Percentiles rank a stretch among this genome's conserved stretches.
These are phyloP conservation scores for Anarrhichthys ocellatus DNA, from an alignment of 2,113 vertebrate genomes.

Conservation along the genomic window DNA sequence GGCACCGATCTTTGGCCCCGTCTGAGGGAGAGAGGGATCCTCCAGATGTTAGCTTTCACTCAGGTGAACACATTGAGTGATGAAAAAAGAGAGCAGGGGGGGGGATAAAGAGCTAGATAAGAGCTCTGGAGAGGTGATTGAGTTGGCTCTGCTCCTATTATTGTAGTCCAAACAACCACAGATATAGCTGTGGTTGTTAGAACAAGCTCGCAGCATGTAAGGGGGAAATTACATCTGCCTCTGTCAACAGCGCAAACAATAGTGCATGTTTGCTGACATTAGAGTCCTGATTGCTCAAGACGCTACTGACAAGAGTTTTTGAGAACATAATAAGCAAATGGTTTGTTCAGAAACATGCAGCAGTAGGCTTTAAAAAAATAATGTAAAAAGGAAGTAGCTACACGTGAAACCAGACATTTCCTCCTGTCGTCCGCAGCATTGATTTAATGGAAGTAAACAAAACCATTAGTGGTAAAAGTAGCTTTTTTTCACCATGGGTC, in stretches of 20 bases:
- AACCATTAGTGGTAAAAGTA: slow-evolving; percentile 63
- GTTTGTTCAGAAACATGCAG: not conserved
- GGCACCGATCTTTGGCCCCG: not conserved
- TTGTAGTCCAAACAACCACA: slow-evolving; percentile 48
- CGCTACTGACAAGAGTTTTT: not conserved
- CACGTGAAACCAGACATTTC: slow-evolving; percentile 1
- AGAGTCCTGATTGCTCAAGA: not conserved
- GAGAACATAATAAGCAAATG: not conserved
- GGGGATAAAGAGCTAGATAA: slow-evolving; percentile 28
- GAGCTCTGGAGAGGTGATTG: slow-evolving; percentile 34
- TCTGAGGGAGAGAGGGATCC: not conserved
- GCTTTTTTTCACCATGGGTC: slow-evolving; percentile 35
- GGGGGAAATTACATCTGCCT: slow-evolving; percentile 45
- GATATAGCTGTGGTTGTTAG: not conserved
- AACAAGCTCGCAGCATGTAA: slow-evolving; percentile 27
- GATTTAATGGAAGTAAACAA: slow-evolving; percentile 67
- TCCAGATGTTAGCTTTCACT: slow-evolving; percentile 42
- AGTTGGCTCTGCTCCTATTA: slow-evolving; percentile 30
- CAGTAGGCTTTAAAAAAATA: not conserved
- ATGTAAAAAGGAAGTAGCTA: slow-evolving; percentile 14
- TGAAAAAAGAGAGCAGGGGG: slow-evolving; percentile 16
- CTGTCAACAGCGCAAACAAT: slow-evolving; percentile 33
- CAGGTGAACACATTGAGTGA: slow-evolving; percentile 35
- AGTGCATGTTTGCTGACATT: slow-evolving; percentile 14
- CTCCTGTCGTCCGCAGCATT: slow-evolving; percentile 16